These are phyloP conservation scores for Glareola pratincola DNA, from an alignment of 2,113 vertebrate species.

Conservation along the genomic window DNA sequence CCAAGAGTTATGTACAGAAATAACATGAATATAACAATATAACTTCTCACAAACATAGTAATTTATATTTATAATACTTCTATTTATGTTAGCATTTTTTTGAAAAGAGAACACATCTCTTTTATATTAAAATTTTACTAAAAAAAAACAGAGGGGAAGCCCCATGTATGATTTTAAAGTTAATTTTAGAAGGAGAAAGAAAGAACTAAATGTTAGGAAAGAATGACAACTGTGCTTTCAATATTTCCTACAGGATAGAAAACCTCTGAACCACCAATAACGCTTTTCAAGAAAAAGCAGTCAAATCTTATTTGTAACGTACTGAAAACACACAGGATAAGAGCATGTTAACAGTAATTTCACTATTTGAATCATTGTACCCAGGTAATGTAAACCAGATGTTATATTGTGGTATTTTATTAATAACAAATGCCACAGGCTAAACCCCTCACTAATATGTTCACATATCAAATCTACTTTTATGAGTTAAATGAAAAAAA, in stretches of 20 bases:
- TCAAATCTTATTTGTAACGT: not conserved
- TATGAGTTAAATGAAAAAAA: not conserved
- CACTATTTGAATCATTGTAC: not conserved
- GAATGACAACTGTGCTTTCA: not conserved
- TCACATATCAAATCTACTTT: not conserved
- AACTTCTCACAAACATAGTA: not conserved
- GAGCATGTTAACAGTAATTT: not conserved
- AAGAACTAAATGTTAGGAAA: not conserved
- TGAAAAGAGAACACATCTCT: not conserved
- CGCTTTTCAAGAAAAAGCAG: not conserved
- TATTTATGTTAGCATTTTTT: not conserved
- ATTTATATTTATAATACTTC: not conserved
- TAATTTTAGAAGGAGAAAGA: not conserved
- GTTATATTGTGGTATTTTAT: not conserved
- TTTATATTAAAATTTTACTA: not conserved
- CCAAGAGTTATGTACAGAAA: not conserved
- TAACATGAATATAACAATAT: not conserved
- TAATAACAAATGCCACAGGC: not conserved
- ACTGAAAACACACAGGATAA: not conserved
- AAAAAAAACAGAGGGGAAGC: not conserved
- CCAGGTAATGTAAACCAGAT: not conserved
- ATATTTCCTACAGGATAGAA: not conserved
- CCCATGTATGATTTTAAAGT: not conserved
- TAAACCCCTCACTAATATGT: not conserved
- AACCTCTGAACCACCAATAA: not conserved